A percentile compares a stretch with the other conserved stretches of the same genome.
phyloP scores from a whole-genome alignment of 2,797 vertebrate genomes.

The Chanos chanos region DNA sequence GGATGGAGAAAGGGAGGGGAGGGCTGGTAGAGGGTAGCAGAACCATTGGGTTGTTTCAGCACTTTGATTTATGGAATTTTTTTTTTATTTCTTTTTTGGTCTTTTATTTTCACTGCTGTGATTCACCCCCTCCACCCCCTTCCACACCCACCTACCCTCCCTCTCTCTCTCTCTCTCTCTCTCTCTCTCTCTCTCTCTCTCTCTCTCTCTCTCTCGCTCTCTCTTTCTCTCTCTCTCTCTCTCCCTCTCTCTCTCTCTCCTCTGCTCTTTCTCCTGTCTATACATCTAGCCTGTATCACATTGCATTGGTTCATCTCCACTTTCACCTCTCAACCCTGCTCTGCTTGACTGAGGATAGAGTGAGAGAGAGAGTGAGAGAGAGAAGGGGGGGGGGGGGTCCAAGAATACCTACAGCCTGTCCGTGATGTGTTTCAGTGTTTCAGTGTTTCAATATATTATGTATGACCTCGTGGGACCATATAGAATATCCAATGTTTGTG shows the following conservation, averaged over 20 bases:
- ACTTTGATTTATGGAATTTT: slow-evolving; percentile 4
- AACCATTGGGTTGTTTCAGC: slow-evolving; percentile 19
- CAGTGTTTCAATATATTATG: slow-evolving; percentile 9
- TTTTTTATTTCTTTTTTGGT: slow-evolving; percentile 12
- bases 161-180: not conserved
- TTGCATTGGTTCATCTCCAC: not conserved
- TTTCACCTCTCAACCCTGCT: not conserved
- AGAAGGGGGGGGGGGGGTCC: not conserved
- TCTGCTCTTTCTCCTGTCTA: not conserved
- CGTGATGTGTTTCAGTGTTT: not conserved
- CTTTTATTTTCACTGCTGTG: slow-evolving; percentile 27
- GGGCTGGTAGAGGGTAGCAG: slow-evolving; percentile 1
- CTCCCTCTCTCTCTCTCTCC: not conserved
- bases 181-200: not conserved
- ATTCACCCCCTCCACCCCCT: slow-evolving; percentile 11
- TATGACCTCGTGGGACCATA: not conserved
- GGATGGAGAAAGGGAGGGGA: slow-evolving; percentile 3
- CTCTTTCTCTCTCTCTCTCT: not conserved
- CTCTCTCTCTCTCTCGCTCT: not conserved
- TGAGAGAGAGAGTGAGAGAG: not conserved
- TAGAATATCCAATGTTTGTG: slow-evolving; percentile 6
- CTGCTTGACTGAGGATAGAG: not conserved
- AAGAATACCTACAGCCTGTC: not conserved
- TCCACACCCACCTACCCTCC: too few relatives aligned
- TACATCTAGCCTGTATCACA: not conserved